phyloP scores from a whole-genome alignment of 2,113 vertebrate genomes.

The Mesembrinibis cayennensis region DNA sequence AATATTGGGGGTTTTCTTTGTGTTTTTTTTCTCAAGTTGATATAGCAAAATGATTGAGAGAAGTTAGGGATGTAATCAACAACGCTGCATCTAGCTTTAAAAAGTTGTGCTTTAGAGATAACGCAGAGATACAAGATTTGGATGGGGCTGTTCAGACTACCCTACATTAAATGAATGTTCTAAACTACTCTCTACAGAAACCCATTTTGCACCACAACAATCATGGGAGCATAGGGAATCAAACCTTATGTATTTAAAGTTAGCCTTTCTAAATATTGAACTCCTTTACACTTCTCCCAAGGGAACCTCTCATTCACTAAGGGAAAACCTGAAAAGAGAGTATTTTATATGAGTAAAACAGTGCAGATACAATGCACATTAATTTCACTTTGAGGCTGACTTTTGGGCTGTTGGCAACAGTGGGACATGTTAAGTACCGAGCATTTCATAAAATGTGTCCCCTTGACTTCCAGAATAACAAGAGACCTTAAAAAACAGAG shows the following conservation, averaged over 20 bases:
- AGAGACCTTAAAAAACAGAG: background rate
- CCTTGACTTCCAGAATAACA: background rate
- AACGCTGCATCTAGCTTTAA: background rate
- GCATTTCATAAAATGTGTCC: background rate
- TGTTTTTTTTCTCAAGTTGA: background rate
- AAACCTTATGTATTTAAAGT: background rate
- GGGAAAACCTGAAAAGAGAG: background rate
- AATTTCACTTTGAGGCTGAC: background rate
- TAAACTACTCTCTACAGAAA: background rate
- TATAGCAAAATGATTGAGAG: background rate
- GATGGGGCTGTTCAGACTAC: background rate
- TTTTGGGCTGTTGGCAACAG: background rate
- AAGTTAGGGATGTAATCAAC: background rate
- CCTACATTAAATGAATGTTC: background rate
- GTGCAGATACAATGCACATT: background rate
- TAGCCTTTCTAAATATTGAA: background rate
- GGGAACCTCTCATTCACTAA: background rate
- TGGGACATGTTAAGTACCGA: background rate
- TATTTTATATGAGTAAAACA: background rate
- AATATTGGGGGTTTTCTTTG: rapidly evolving
- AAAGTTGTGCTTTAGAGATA: background rate
- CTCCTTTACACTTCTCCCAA: background rate
- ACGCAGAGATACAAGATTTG: background rate
- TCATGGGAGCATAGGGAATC: background rate
- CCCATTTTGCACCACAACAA: background rate